Evolutionary conservation across 1,140 invertebrate species (phyloP), one percentile per base, ranked within the genome.

Genomic region (Papilio glaucus): DNA sequence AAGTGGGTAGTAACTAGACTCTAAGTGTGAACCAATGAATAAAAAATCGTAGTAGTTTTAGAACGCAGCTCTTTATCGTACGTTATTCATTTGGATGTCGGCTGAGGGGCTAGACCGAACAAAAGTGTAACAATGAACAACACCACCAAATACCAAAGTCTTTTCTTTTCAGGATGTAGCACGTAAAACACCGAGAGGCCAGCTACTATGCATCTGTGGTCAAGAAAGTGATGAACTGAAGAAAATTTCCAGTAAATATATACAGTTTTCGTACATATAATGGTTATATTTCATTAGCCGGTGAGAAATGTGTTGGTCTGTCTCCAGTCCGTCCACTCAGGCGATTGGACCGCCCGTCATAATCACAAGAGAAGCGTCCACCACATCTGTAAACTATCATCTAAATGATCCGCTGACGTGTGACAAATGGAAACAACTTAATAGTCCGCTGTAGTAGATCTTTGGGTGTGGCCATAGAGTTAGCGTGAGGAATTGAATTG

Each of bases 341-440:
- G 74, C 81, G 79, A 90, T 90, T 90, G 86, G 83, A 76, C 71
- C 33, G 60, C 72, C 69, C 42, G 72, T 80, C 77, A 81, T 81
- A 78, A 76, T 77, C 76, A 77, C 73, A 37, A 72, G 68, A 70
- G 45, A 70, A 65, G 80, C 82, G 80, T 75, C 67, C 75, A 45
- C 72, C 75, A 77, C 84, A 83, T 90, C 88, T 90, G 88, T 83
- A 77, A 82, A 84, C 60, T 81, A 83, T 90, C 88, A 89, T 76
- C 82, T 81, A 87, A 89, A 88, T 81, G 86, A 88, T 86, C 80
- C 78, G 79, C 71, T 70, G 82, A 80, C 82, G 75, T 72, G 60
- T 85, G 86, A 90, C 78, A 89, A 90, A 90, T 89, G 85, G 80
- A 78, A 69, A 79, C 78, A 83, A 79, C 88, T 84, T 85, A 83